Evolutionary conservation across 1,140 invertebrate species (phyloP), one percentile per base, ranked within the genome.

Genomic region (Linepithema humile): DNA sequence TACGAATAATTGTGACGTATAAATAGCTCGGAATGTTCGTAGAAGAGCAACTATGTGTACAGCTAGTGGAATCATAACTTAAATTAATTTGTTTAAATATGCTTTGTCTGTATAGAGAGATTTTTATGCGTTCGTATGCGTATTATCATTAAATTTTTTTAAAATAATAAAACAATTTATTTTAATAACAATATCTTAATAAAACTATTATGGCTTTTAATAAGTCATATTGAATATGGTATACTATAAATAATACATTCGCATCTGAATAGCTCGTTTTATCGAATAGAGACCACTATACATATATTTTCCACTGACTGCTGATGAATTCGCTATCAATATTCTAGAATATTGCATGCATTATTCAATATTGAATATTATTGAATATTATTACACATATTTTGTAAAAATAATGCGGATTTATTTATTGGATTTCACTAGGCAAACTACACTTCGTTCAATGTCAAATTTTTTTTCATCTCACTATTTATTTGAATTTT

Each of bases 281-380:
- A 55, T 72, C 35, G 50, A 72, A 40, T 26, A 15, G 20, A 55
- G 15, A 55, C 3, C 50, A 38, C 32, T 57, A 57, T 35, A 38
- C n/a, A n/a, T n/a, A n/a, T 67, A 67, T 67, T 48, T 72, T 72
- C 20, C 48, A 38, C 17, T 57, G 20, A 26, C 50, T 57, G 69
- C 69, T 55, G 15, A 72, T 40, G n/a, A 72, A 72, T 72, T 72
- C 15, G 15, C 9, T 38, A 50, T 72, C 50, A 38, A 72, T 55
- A 55, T 38, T 72, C 2, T 2, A 23, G 20, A 38, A n/a, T n/a
- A n/a, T 32, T 32, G 29, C 38, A 38, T 7, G 15, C 12, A 40
- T 32, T 55, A 57, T 23, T 17, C 32, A 26, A 72, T 26, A 55
- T 57, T 38, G n/a, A n/a, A n/a, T n/a, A n/a, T n/a, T n/a, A n/a